These are phyloP conservation scores for Leptoclinus maculatus DNA, from an alignment of 2,797 vertebrate genomes.

Conservation along the genomic window DNA sequence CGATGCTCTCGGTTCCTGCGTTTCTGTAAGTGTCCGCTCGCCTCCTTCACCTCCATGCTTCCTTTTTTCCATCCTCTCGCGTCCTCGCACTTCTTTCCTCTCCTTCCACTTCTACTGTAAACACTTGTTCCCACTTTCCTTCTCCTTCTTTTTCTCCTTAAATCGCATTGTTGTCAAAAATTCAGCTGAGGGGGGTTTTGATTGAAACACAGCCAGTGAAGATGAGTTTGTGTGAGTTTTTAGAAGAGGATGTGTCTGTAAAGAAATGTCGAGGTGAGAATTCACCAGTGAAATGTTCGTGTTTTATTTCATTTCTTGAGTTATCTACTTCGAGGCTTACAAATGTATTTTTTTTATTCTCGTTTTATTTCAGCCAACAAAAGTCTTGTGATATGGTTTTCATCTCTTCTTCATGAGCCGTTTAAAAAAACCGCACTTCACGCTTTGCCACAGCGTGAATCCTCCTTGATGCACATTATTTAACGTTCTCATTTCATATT, in stretches of 20 bases:
- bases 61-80: constrained; percentile 18
- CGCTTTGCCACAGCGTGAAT: neutral
- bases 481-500: constrained; percentile 14
- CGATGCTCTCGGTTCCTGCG: constrained; percentile 76
- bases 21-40: constrained; percentile 73
- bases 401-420: neutral
- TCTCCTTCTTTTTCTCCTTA: constrained; percentile 8
- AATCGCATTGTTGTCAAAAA: constrained; percentile 25
- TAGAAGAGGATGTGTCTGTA: neutral
- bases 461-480: constrained; percentile 12
- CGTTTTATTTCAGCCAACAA: constrained; percentile 10
- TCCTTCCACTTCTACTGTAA: neutral
- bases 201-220: neutral
- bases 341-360: neutral
- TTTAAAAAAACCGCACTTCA: neutral
- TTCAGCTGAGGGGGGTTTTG: constrained; percentile 37
- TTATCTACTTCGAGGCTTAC: neutral
- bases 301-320: constrained; percentile 13
- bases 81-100: constrained; percentile 42
- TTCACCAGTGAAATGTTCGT: neutral
- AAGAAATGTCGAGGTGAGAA: constrained; percentile 18
- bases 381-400: constrained; percentile 10
- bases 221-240: constrained; percentile 46
- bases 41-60: constrained; percentile 45
- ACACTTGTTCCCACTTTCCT: neutral